A percentile compares a stretch with the other conserved stretches of the same genome.
Conservation (phyloP, 2,888 invertebrate species). For the Mythimna vitellina region DNA sequence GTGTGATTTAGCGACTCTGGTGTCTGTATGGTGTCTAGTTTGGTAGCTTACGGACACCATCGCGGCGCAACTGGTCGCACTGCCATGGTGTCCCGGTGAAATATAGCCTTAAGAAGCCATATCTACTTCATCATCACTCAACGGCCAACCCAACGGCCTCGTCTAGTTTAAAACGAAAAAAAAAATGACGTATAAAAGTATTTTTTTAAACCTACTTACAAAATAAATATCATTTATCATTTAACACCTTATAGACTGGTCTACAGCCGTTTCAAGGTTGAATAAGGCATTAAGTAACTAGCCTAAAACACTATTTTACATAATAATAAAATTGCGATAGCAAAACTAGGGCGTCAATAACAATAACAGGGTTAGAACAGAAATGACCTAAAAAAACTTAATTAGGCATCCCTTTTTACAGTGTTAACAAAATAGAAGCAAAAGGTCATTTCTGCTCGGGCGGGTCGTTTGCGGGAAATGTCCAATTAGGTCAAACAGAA, state of each 20-base stretch:
- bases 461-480: constrained; percentile 41
- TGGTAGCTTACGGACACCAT: too few relatives aligned
- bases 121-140: not conserved
- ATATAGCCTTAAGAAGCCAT: too few relatives aligned
- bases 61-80: too few relatives aligned
- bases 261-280: constrained; percentile 26
- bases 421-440: constrained; percentile 52
- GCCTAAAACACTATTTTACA: constrained; percentile 24
- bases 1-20: too few relatives aligned
- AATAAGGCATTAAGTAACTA: constrained; percentile 6
- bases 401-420: constrained; percentile 61
- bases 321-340: constrained; percentile 34
- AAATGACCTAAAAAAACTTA: constrained; percentile 62
- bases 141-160: too few relatives aligned
- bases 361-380: constrained; percentile 59
- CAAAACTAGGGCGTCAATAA: constrained; percentile 51
- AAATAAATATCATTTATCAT: too few relatives aligned
- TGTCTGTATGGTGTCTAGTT: too few relatives aligned
- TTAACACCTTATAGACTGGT: constrained; percentile 2
- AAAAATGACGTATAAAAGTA: too few relatives aligned
- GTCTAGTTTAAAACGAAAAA: too few relatives aligned
- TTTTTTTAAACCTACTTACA: too few relatives aligned
- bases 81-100: too few relatives aligned
- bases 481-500: constrained; percentile 52
- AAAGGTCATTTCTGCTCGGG: constrained; percentile 43